A percentile compares a stretch with the other conserved stretches of the same genome.
Conservation (phyloP, 2,888 invertebrate species). For the Priocnemis perturbator region DNA sequence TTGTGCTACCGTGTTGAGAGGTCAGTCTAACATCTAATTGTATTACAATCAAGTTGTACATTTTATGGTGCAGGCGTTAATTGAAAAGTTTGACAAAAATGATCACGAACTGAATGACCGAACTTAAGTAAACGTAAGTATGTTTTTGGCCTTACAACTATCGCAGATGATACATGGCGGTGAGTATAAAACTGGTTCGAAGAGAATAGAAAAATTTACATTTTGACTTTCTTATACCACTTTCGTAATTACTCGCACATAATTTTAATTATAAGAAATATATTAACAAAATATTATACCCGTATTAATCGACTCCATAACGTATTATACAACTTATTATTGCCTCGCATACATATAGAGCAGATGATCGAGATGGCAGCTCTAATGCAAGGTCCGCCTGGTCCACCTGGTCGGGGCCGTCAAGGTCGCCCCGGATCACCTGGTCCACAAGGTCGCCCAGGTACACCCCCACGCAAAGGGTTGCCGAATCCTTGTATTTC, state of each 20-base stretch:
- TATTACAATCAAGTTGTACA: background rate
- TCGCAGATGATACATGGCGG: no score
- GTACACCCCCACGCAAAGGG: slow-evolving; percentile 41
- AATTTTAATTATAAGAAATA: no score
- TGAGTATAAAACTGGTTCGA: no score
- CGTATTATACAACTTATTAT: slow-evolving; percentile 30
- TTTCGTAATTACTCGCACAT: no score
- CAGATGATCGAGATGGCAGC: slow-evolving; percentile 84
- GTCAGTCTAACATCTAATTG: slow-evolving; percentile 74
- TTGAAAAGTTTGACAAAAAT: no score
- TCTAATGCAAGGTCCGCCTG: slow-evolving; percentile 81
- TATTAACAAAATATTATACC: no score
- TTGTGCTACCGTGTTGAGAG: slow-evolving; percentile 87
- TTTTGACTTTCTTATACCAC: no score
- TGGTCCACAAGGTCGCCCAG: slow-evolving; percentile 80
- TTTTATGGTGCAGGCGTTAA: no score
- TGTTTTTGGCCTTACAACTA: no score
- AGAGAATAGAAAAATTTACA: no score
- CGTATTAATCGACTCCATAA: background rate
- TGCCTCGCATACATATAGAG: slow-evolving; percentile 76
- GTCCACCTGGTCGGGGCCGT: slow-evolving; percentile 81
- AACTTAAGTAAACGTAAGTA: no score
- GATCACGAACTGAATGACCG: no score
- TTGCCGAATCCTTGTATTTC: slow-evolving; percentile 26
- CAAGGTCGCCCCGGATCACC: slow-evolving; percentile 84